Conservation (phyloP, 2,113 vertebrate species). For the Apus apus region DNA sequence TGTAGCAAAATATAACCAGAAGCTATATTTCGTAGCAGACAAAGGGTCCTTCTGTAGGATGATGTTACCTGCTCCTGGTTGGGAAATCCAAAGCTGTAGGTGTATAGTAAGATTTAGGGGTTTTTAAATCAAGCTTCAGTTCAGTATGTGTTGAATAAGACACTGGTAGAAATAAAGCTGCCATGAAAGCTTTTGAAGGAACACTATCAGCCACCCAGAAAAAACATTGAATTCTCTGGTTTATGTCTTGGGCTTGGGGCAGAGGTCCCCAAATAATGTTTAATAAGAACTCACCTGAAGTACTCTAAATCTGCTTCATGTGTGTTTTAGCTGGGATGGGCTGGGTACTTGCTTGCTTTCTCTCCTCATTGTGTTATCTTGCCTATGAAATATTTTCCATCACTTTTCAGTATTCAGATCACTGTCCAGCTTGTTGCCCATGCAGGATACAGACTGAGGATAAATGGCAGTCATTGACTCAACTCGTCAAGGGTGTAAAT, state of each 20-base stretch:
- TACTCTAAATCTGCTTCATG: not conserved
- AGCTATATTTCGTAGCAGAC: not conserved
- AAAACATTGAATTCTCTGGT: not conserved
- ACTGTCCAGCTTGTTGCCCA: not conserved
- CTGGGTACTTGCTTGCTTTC: not conserved
- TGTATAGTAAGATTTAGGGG: not conserved
- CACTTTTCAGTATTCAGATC: not conserved
- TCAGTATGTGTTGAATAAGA: not conserved
- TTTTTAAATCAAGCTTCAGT: not conserved
- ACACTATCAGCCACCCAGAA: not conserved
- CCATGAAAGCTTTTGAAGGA: not conserved
- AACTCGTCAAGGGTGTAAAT: not conserved
- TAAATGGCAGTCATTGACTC: not conserved
- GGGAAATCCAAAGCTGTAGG: not conserved
- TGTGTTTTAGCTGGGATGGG: not conserved
- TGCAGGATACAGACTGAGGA: not conserved
- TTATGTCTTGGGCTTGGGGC: fast-evolving
- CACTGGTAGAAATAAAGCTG: not conserved
- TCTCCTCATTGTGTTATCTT: not conserved
- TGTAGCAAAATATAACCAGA: not conserved
- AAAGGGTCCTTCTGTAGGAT: not conserved
- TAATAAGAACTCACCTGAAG: not conserved
- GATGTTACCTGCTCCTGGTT: not conserved
- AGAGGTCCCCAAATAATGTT: not conserved
- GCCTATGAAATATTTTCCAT: not conserved